Percentiles rank a stretch among this genome's conserved stretches.
Evolutionary conservation across 2,888 invertebrate genomes (phyloP).

Genomic region (Temnothorax rugatulus): DNA sequence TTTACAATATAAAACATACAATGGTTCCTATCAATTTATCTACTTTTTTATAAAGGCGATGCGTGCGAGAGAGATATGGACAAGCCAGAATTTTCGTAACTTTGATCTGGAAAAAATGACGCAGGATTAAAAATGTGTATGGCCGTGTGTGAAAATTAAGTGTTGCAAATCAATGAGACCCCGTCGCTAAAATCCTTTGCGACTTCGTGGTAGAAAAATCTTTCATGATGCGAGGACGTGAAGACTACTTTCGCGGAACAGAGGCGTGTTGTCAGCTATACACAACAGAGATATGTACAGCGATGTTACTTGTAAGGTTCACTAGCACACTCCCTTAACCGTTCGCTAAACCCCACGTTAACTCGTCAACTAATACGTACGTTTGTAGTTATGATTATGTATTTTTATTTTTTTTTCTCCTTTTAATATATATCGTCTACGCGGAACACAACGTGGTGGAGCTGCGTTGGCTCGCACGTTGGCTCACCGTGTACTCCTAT

Average conservation of each 20-base stretch:
- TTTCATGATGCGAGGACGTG: constrained; percentile 62
- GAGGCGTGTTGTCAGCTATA: constrained; percentile 66
- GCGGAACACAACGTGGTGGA: constrained; percentile 83
- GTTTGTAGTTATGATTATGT: constrained; percentile 77
- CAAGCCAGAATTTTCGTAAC: not conserved
- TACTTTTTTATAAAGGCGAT: not conserved
- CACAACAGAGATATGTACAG: constrained; percentile 77
- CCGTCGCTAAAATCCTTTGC: constrained; percentile 22
- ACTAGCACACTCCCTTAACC: constrained; percentile 65
- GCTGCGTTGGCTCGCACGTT: constrained; percentile 83
- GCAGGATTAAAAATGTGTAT: not conserved
- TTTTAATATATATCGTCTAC: constrained; percentile 78
- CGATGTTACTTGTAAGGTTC: constrained; percentile 62
- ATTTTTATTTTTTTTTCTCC: constrained; percentile 73
- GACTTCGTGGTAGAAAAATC: constrained; percentile 59
- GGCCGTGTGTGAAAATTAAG: not conserved
- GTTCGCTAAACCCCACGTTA: constrained; percentile 66
- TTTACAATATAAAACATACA: constrained; percentile 11
- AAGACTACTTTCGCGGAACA: constrained; percentile 67
- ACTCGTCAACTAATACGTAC: constrained; percentile 73
- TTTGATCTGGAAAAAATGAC: not conserved
- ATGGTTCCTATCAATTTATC: not conserved
- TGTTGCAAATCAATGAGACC: not conserved
- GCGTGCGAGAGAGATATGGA: constrained; percentile 7
- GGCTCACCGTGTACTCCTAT: constrained; percentile 76